Percentiles rank a stretch among this genome's conserved stretches.
Evolutionary conservation across 2,113 vertebrate species (phyloP).

Genomic region (Hemicordylus capensis): DNA sequence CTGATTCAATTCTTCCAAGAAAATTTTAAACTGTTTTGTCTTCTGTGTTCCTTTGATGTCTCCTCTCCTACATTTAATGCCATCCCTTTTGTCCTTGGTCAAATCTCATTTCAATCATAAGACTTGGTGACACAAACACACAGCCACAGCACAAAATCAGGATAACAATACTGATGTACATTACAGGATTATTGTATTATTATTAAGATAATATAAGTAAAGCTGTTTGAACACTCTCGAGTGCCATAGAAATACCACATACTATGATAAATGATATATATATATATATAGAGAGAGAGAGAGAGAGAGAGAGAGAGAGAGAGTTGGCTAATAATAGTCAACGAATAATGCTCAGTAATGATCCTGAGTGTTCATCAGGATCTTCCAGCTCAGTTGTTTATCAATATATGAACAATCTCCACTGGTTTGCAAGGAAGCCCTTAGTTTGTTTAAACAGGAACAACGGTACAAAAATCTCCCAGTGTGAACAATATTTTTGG

Average conservation of each 20-base stretch:
- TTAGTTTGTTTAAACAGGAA: neutral
- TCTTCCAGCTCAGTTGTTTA: neutral
- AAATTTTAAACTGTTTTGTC: no score
- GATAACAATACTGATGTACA: neutral
- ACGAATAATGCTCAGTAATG: neutral
- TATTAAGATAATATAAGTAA: neutral
- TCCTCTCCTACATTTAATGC: neutral
- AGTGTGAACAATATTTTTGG: no score
- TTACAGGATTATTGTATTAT: neutral
- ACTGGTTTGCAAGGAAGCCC: neutral
- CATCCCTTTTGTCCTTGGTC: neutral
- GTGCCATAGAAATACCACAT: no score
- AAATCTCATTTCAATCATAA: no score
- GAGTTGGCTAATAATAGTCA: neutral
- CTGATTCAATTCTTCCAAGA: no score
- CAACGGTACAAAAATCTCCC: neutral
- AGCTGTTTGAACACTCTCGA: neutral
- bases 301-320: no score
- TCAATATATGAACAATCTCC: neutral
- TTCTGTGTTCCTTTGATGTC: no score
- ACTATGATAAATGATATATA: neutral
- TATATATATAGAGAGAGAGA: no score
- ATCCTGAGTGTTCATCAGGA: no score
- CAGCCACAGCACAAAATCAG: neutral
- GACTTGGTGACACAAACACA: no score